These are phyloP conservation scores for Pachliopta kotzebuea DNA, from an alignment of 2,888 invertebrate species.

Conservation along the genomic window DNA sequence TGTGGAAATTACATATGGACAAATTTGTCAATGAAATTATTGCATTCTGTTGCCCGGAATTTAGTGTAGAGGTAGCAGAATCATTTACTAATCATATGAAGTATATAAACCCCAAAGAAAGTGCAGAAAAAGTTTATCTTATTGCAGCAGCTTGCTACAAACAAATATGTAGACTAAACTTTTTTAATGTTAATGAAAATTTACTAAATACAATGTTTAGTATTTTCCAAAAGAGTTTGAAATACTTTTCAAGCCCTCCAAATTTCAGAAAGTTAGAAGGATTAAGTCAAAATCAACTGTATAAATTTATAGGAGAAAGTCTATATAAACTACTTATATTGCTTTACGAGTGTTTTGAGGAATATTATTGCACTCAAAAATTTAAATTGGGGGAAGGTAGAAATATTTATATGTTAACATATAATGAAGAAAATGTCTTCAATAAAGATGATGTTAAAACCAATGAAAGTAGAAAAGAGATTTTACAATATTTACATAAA, in stretches of 20 bases:
- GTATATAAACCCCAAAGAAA: constrained; percentile 54
- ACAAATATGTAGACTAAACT: constrained; percentile 54
- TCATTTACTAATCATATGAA: constrained; percentile 59
- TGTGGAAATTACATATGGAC: constrained; percentile 62
- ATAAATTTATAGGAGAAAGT: constrained; percentile 55
- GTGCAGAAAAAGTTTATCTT: constrained; percentile 47
- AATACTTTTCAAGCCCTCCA: constrained; percentile 57
- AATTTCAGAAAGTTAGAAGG: constrained; percentile 49
- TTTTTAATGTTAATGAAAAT: constrained; percentile 46
- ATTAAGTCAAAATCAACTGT: constrained; percentile 51
- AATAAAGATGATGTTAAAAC: constrained; percentile 39
- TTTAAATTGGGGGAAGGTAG: constrained; percentile 40
- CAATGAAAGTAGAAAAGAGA: constrained; percentile 44
- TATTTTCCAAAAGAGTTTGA: constrained; percentile 54
- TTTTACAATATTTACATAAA: constrained; percentile 51
- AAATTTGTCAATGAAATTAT: constrained; percentile 59
- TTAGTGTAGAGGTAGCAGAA: constrained; percentile 56
- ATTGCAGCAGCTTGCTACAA: constrained; percentile 54
- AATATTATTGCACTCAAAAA: constrained; percentile 44
- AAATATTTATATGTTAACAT: constrained; percentile 53
- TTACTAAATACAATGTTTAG: constrained; percentile 42
- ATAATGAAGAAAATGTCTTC: constrained; percentile 42
- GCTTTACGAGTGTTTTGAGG: constrained; percentile 47
- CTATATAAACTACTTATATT: constrained; percentile 47
- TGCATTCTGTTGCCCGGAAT: constrained; percentile 50